A percentile compares a stretch with the other conserved stretches of the same genome.
These are phyloP conservation scores for Kryptolebias ocellatus DNA, from an alignment of 2,797 vertebrate genomes.

Conservation along the genomic window DNA sequence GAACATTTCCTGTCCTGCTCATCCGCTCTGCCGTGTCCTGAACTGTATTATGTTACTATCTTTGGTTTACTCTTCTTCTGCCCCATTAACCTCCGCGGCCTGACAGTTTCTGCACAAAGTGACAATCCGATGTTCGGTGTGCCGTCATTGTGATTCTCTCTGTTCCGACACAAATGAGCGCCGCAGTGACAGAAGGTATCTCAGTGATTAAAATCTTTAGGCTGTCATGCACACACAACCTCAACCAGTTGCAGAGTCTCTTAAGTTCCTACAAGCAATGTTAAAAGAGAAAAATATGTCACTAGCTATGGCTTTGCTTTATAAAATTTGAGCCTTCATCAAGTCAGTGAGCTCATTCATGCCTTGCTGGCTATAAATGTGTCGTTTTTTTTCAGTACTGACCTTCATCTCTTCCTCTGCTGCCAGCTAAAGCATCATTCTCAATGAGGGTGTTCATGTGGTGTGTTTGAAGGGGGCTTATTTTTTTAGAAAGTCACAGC, in stretches of 20 bases:
- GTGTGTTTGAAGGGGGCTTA: background rate
- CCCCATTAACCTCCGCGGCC: background rate
- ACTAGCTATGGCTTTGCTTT: background rate
- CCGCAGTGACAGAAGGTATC: constrained; percentile 1
- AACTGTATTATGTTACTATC: background rate
- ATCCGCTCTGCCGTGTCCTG: background rate
- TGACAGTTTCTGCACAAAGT: constrained; percentile 2
- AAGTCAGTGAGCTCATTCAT: background rate
- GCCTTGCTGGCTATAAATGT: constrained; percentile 8
- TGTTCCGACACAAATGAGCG: background rate
- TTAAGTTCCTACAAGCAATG: background rate
- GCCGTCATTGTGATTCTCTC: constrained; percentile 1
- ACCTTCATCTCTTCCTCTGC: background rate
- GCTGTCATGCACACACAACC: background rate
- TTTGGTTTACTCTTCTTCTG: background rate
- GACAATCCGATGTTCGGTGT: background rate
- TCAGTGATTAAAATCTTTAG: background rate
- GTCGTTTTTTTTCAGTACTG: background rate
- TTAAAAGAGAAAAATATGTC: constrained; percentile 2
- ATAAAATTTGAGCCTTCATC: background rate
- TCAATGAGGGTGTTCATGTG: background rate
- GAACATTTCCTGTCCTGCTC: background rate
- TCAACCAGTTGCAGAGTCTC: background rate
- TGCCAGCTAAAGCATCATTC: background rate
- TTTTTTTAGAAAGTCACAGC: constrained; percentile 9